A percentile compares a stretch with the other conserved stretches of the same genome.
phyloP scores from a whole-genome alignment of 2,113 vertebrate genomes.

The Acanthisitta chloris region DNA sequence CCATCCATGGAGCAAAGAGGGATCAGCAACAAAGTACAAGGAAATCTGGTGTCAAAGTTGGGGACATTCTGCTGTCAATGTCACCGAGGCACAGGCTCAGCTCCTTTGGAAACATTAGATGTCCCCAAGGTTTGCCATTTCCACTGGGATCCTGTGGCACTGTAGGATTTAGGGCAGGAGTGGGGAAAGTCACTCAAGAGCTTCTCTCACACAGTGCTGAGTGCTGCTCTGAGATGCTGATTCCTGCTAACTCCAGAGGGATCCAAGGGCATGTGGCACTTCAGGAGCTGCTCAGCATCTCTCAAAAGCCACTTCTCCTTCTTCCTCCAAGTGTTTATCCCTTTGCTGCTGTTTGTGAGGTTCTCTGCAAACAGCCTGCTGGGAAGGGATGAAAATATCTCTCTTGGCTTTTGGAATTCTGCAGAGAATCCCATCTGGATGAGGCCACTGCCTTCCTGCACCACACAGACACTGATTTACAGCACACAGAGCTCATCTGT shows the following conservation, averaged over 20 bases:
- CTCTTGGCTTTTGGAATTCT: background rate
- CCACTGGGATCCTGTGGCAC: background rate
- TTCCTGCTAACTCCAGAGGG: background rate
- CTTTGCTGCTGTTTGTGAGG: background rate
- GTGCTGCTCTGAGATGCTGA: background rate
- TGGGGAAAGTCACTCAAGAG: background rate
- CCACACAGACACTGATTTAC: background rate
- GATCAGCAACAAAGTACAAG: background rate
- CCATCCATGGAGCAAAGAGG: too few relatives aligned
- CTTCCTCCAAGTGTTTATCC: background rate
- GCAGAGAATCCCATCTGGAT: background rate
- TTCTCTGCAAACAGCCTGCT: background rate
- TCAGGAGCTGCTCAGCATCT: accelerated
- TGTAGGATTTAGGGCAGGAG: background rate
- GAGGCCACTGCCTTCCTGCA: background rate
- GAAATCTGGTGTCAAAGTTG: accelerated
- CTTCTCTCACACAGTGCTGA: background rate
- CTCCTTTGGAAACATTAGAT: background rate
- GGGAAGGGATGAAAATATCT: background rate
- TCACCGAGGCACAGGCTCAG: background rate
- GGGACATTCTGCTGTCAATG: accelerated
- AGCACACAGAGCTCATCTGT: accelerated
- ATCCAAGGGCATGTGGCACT: accelerated
- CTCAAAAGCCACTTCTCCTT: background rate
- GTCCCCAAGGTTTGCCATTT: background rate